Percentiles rank a stretch among this genome's conserved stretches.
These are phyloP conservation scores for Prunella himalayana DNA, from an alignment of 2,113 vertebrate species.

Conservation along the genomic window DNA sequence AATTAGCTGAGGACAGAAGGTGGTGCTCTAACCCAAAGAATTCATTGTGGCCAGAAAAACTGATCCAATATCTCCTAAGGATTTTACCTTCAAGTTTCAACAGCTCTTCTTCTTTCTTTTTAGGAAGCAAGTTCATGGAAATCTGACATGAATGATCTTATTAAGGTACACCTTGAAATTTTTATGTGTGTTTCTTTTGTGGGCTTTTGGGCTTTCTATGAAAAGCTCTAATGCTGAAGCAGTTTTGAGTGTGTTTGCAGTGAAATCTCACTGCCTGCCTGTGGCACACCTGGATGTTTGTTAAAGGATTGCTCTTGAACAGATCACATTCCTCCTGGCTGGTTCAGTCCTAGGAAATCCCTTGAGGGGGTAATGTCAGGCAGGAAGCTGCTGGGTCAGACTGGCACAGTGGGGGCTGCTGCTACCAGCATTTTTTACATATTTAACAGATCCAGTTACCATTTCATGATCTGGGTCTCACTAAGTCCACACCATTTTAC, in stretches of 20 bases:
- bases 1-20: background rate
- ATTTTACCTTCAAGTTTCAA: background rate
- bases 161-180: slow-evolving; percentile 24
- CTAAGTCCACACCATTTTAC: background rate
- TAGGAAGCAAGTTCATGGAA: slow-evolving; percentile 59
- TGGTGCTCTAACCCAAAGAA: slow-evolving; percentile 9
- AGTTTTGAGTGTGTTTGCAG: background rate
- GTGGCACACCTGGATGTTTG: background rate
- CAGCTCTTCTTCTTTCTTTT: background rate
- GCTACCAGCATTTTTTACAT: background rate
- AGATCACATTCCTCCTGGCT: background rate
- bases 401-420: background rate
- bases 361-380: background rate
- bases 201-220: background rate
- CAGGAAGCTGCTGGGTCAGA: background rate
- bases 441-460: background rate
- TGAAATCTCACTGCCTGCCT: background rate
- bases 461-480: background rate
- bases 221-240: background rate
- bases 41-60: background rate
- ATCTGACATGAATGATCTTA: background rate
- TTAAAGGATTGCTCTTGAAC: background rate
- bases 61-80: background rate
- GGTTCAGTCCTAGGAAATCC: background rate
- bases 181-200: background rate